phyloP scores from a whole-genome alignment of 2,888 invertebrate species.

The Athetis lepigone region DNA sequence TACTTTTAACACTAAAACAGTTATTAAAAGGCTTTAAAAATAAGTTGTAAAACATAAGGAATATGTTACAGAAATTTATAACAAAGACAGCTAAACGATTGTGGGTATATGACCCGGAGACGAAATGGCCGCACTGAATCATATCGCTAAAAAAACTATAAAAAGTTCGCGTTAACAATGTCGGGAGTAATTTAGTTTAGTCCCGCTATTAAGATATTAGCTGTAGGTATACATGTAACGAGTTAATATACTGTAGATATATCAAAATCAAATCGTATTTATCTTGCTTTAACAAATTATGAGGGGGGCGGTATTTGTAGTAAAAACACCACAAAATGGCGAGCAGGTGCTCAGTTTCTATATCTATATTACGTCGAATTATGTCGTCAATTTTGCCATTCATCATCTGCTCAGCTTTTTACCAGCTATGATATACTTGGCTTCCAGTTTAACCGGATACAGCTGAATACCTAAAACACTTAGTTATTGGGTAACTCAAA shows the following conservation, averaged over 20 bases:
- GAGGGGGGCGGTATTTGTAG: constrained; percentile 20
- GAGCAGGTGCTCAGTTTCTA: neutral
- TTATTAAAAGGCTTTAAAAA: constrained; percentile 47
- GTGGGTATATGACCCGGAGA: constrained; percentile 81
- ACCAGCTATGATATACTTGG: too few relatives aligned
- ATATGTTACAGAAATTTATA: constrained; percentile 51
- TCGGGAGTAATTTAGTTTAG: constrained; percentile 63
- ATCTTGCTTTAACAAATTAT: constrained; percentile 20
- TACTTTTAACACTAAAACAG: constrained; percentile 34
- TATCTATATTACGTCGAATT: neutral
- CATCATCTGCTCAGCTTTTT: too few relatives aligned
- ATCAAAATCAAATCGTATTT: constrained; percentile 33
- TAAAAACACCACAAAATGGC: constrained; percentile 14
- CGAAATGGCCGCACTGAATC: constrained; percentile 76
- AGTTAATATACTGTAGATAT: constrained; percentile 32
- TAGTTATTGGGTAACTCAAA: too few relatives aligned
- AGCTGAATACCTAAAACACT: too few relatives aligned
- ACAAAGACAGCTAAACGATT: constrained; percentile 57
- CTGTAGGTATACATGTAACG: constrained; percentile 31
- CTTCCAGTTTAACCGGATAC: too few relatives aligned
- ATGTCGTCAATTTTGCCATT: neutral
- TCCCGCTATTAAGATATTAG: constrained; percentile 60
- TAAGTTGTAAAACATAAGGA: constrained; percentile 55
- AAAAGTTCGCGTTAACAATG: constrained; percentile 60
- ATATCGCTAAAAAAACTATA: constrained; percentile 72